Base-by-base conservation (phyloP, 2,888 invertebrate species). In the Drosophila siamana region DNA sequence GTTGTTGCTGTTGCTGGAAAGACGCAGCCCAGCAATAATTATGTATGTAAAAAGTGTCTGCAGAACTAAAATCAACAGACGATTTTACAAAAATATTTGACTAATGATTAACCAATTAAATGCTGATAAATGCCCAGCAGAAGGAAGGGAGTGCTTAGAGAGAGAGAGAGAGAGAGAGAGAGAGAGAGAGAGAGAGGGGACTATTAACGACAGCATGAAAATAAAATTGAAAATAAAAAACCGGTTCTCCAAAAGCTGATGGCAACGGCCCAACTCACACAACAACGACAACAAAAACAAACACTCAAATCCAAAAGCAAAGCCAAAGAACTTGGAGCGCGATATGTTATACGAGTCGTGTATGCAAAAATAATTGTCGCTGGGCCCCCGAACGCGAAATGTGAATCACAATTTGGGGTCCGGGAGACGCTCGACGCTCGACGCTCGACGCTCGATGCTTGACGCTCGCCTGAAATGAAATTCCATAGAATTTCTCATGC, bases 51-150 rank as follows among this genome's bases (percentile, higher is more conserved):
- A 60, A 46, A 40, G 8, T 57, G 54, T 57, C 48, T 57, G 57
- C 52, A 57, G 52, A 63, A 66, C 43, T 33, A 43, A 54, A 66
- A 46, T 57, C 26, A 44, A 69, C 30, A 52, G 26, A 38, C 46
- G 67, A 63, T 65, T 46, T 79, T 64, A 65, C 54, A 80, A 54
- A 80, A 69, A 80, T 83, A 86, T 86, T 83, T 84, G 78, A 86
- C 80, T 86, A 86, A 84, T 86, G 83, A 83, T 83, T 83, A 83
- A 80, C 80, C 76, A 84, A 78, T 84, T 84, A 83, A 84, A 74
- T 69, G 69, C 72, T 83, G 76, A 86, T 83, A 78, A 78, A 73
- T 69, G 57, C 43, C 6, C 47, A 33, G 22, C 6, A 19, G 13
- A 16, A 19, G 8, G 43, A 41, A 22, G 8, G 30, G 15, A n/a